A percentile compares a stretch with the other conserved stretches of the same genome.
phyloP scores from a whole-genome alignment of 2,113 vertebrate genomes.

The Dasyurus viverrinus region DNA sequence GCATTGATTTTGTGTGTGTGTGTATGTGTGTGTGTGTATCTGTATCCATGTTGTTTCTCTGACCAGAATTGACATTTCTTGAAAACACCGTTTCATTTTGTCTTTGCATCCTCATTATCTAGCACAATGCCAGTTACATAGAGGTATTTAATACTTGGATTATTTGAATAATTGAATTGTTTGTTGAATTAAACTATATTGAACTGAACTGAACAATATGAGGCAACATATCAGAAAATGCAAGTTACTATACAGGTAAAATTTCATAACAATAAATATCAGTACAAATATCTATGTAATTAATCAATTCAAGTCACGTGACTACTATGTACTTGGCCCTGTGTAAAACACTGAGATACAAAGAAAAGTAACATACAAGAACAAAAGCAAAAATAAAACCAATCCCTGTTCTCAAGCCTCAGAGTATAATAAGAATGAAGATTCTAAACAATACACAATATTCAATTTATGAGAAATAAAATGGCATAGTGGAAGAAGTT shows the following conservation, averaged over 20 bases:
- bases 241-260: not conserved
- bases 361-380: not conserved
- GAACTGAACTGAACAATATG: not conserved
- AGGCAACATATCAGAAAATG: not conserved
- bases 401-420: not conserved
- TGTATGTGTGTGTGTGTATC: not conserved
- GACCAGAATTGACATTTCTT: not conserved
- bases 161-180: not conserved
- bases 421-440: not conserved
- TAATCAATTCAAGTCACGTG: not conserved
- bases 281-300: not conserved
- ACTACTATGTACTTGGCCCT: not conserved
- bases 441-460: not conserved
- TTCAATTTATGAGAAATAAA: not conserved
- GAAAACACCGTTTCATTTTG: not conserved
- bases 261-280: slow-evolving; percentile 16
- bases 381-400: not conserved
- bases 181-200: not conserved
- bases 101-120: not conserved
- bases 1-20: not conserved
- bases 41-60: not conserved
- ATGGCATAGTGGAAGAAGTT: not conserved
- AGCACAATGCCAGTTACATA: not conserved
- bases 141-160: not conserved
- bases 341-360: not conserved